Evolutionary conservation across 2,113 vertebrate species (phyloP).

Genomic region (Leptosomus discolor): DNA sequence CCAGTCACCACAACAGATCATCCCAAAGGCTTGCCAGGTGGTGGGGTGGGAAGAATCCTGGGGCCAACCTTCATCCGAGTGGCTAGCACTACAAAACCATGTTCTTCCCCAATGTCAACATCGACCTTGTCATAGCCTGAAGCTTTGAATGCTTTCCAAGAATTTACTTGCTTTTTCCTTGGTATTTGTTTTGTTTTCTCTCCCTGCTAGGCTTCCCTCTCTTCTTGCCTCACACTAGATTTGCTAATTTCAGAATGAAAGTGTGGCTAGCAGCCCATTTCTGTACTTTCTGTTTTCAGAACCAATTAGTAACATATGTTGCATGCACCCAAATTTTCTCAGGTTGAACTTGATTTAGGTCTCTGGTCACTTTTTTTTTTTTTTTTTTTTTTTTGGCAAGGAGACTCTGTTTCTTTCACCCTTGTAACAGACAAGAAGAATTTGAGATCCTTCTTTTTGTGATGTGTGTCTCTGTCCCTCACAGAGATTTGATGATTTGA

Average conservation of each 20-base stretch:
- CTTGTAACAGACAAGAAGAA: background rate
- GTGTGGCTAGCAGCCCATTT: background rate
- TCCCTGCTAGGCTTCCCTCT: background rate
- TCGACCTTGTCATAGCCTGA: background rate
- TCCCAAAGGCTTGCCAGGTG: accelerated
- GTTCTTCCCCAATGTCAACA: background rate
- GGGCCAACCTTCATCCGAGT: background rate
- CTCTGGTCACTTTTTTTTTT: background rate
- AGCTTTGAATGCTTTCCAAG: background rate
- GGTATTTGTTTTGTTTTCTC: background rate
- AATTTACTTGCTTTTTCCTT: background rate
- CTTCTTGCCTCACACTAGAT: background rate
- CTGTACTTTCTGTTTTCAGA: background rate
- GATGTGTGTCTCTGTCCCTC: background rate
- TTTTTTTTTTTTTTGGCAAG: background rate
- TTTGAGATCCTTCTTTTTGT: background rate
- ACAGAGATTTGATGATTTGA: background rate
- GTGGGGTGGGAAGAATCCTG: background rate
- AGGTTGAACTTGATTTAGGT: background rate
- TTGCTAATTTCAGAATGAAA: background rate
- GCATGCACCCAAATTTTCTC: background rate
- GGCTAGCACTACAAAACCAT: background rate
- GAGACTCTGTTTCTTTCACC: background rate
- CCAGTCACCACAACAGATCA: background rate
- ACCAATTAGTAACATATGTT: background rate